These are phyloP conservation scores for Tipula unca DNA, from an alignment of 2,888 invertebrate species.

Conservation along the genomic window DNA sequence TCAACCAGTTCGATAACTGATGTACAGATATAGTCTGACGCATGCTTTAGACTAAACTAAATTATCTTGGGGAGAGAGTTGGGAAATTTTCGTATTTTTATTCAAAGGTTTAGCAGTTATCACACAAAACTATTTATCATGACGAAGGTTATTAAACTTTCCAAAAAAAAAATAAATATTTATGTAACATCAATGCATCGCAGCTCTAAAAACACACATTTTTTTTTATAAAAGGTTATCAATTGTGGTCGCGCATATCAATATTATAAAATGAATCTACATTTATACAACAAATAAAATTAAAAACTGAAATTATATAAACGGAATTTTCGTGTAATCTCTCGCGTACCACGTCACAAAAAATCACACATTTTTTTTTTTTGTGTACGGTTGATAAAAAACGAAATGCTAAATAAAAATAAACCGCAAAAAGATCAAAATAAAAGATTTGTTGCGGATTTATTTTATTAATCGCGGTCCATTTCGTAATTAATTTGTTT, in stretches of 20 bases:
- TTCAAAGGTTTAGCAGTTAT: no score
- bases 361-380: background rate
- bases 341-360: background rate
- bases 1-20: no score
- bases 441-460: background rate
- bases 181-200: background rate
- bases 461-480: slow-evolving; percentile 26
- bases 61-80: no score
- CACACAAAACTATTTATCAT: no score
- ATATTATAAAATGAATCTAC: background rate
- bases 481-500: slow-evolving; percentile 27
- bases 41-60: no score
- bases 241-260: background rate
- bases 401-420: background rate
- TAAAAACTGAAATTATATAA: background rate
- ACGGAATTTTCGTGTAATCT: slow-evolving; percentile 4
- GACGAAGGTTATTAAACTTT: background rate
- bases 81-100: no score
- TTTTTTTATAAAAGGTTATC: background rate
- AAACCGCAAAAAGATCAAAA: slow-evolving; percentile 17
- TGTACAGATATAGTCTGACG: no score
- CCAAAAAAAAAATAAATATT: background rate
- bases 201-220: background rate
- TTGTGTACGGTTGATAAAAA: background rate
- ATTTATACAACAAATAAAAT: background rate